These are phyloP conservation scores for Sitobion miscanthi DNA, from an alignment of 1,140 invertebrate genomes.

Conservation along the genomic window DNA sequence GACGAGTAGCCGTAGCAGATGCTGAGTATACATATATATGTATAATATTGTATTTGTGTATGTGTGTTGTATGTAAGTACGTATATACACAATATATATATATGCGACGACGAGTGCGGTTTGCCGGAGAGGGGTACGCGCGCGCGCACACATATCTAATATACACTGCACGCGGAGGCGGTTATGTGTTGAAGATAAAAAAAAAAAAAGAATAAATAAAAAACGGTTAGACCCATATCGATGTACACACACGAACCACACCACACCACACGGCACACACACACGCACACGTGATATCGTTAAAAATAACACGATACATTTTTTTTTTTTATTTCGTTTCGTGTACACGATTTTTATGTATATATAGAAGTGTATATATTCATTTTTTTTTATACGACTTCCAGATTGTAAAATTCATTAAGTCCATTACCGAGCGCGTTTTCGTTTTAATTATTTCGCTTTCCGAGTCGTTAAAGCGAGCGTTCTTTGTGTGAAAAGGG, in stretches of 20 bases:
- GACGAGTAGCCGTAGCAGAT: constrained; percentile 29
- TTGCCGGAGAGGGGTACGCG: background rate
- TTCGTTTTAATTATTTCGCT: constrained; percentile 51
- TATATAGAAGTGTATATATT: background rate
- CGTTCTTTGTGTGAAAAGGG: constrained; percentile 47
- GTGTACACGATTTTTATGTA: background rate
- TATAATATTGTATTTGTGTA: background rate
- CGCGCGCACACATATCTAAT: background rate
- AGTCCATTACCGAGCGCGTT: constrained; percentile 49
- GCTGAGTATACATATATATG: background rate
- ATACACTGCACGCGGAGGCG: background rate
- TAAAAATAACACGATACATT: constrained; percentile 37
- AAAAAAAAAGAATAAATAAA: background rate
- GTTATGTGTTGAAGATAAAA: constrained; percentile 10
- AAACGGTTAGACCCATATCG: constrained; percentile 37
- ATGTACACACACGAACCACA: background rate
- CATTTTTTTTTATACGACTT: constrained; percentile 39
- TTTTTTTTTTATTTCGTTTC: constrained; percentile 4
- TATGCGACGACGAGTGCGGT: background rate
- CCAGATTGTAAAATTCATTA: constrained; percentile 53
- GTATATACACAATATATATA: background rate
- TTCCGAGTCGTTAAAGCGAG: constrained; percentile 49
- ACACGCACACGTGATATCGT: constrained; percentile 26
- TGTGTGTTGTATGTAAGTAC: background rate
- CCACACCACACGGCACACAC: background rate